Evolutionary conservation across 23 tunicate species (phyloP), one percentile per base, ranked within the genome.

Genomic region (Halocynthia roretzi): DNA sequence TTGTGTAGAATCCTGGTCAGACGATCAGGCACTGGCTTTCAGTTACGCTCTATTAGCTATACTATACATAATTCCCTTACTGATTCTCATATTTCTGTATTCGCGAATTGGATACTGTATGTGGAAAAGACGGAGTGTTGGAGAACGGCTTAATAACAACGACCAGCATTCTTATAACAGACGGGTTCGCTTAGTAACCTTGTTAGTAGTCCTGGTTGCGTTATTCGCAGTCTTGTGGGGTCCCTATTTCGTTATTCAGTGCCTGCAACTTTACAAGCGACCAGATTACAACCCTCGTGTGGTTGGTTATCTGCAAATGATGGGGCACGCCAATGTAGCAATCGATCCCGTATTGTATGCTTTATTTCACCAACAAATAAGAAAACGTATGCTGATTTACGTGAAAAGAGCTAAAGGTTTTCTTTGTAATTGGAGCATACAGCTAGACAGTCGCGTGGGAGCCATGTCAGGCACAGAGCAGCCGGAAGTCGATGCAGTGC

Each of bases 291-390:
- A 53, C 76, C 65, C 73, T 7, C 70, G 55, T 51, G n/a, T 81
- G 55, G 57, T 66, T 19, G 69, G 72, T 6, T 85, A 80, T 55
- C 60, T 85, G 8, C 90, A 85, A 72, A 52, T 70, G 76, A 56
- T 85, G 51, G 90, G 90, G 6, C 90, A 85, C 20, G 11, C 58
- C 19, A 80, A 80, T 54, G 84, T 85, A 6, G 90, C 90, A 6
- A 54, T 85, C 20, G 83, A 85, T 68, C 90, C 90, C 2, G 21
- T 85, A 72, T 64, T 85, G 61, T 85, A 85, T 51, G 90, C 90
- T 6, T 56, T 50, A 23, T 80, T 85, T 56, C 90, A 85, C 75
- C 86, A 53, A 72, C 74, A 83, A 31, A 54, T 85, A 10, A 63
- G 90, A 52, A 61, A 85, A 55, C 78, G 74, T 7, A 64, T 83